A percentile compares a stretch with the other conserved stretches of the same genome.
Evolutionary conservation across 2,113 vertebrate species (phyloP).

Genomic region (Propithecus coquereli): DNA sequence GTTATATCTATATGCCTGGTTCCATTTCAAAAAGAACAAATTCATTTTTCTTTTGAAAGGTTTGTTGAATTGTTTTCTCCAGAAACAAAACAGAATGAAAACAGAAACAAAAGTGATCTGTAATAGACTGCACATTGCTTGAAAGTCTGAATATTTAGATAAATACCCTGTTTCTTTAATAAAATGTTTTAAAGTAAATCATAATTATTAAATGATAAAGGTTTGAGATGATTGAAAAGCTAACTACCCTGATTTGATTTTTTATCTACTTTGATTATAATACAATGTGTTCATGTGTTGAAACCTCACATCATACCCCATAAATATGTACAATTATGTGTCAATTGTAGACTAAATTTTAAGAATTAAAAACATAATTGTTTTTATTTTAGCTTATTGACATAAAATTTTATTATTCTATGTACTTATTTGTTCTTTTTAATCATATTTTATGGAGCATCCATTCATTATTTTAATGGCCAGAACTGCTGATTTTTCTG

Average conservation of each 20-base stretch:
- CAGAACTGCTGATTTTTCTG: not conserved
- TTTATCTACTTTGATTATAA: not conserved
- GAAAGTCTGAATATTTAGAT: constrained; percentile 39
- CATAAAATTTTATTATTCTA: not conserved
- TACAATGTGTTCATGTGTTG: not conserved
- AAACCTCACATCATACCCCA: not conserved
- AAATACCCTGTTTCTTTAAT: constrained; percentile 3
- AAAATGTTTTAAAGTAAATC: not conserved
- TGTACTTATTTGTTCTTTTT: not conserved
- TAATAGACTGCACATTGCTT: not conserved
- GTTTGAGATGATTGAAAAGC: not conserved
- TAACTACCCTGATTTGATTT: not conserved
- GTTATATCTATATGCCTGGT: not conserved
- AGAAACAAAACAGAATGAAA: not conserved
- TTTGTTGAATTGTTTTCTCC: constrained; percentile 13
- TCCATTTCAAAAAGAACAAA: not conserved
- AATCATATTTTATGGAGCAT: constrained; percentile 8
- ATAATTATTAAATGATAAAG: not conserved
- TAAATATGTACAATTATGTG: not conserved
- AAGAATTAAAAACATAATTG: not conserved
- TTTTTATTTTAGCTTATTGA: constrained; percentile 7
- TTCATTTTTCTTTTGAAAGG: constrained; percentile 36
- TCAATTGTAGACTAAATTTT: not conserved
- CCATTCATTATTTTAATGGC: constrained; percentile 28
- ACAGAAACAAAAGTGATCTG: not conserved